phyloP scores from a whole-genome alignment of 2,797 vertebrate species.

The Cirrhinus mrigala region DNA sequence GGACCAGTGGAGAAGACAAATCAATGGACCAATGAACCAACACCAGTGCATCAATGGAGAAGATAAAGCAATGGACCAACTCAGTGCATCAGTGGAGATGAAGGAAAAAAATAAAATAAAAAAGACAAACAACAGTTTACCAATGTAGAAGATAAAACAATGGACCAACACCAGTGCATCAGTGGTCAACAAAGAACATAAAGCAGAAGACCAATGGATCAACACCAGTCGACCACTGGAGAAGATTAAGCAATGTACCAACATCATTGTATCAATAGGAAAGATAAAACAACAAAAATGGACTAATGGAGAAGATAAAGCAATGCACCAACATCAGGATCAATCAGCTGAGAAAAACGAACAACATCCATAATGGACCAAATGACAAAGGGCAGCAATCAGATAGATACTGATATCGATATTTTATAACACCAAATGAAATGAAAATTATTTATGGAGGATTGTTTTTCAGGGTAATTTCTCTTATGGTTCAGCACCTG shows the following conservation, averaged over 20 bases:
- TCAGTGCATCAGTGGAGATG: no score
- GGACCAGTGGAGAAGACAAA: no score
- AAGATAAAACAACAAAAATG: background rate
- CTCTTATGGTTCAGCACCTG: slow-evolving; percentile 75
- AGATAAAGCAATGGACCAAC: background rate
- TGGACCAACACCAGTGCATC: no score
- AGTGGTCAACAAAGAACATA: background rate
- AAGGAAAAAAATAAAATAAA: no score
- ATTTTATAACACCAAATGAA: background rate
- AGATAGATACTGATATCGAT: background rate
- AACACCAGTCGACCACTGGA: no score
- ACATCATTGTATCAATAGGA: slow-evolving; percentile 74
- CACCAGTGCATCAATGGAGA: no score
- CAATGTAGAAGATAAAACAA: no score
- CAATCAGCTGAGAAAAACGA: background rate
- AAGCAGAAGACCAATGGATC: background rate
- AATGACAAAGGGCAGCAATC: background rate
- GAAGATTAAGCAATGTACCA: no score
- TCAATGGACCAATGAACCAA: no score
- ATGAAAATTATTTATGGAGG: background rate
- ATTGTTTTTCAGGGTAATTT: background rate
- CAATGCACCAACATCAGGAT: background rate
- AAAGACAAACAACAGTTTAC: no score
- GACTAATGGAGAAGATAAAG: background rate
- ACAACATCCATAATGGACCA: background rate